Percentiles rank a stretch among this genome's conserved stretches.
phyloP scores from a whole-genome alignment of 1,140 invertebrate genomes.

The Drosophila malerkotliana region DNA sequence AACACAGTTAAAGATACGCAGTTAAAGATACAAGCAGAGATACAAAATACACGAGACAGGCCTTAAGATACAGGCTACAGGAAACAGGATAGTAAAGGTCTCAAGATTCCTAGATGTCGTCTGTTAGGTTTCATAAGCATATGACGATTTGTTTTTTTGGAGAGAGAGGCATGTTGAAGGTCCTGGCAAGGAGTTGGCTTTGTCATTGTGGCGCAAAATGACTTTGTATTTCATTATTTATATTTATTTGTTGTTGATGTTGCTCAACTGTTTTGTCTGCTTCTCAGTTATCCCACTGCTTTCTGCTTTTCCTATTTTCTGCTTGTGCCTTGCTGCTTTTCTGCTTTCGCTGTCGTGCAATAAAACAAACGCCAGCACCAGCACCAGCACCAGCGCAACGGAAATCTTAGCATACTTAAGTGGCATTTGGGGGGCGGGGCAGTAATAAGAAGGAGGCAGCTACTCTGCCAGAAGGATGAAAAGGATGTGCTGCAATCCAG shows the following conservation, averaged over 20 bases:
- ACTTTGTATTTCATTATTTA: slow-evolving; percentile 78
- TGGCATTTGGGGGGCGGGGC: slow-evolving; percentile 30
- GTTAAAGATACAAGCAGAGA: slow-evolving; percentile 6
- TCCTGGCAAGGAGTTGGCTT: slow-evolving; percentile 36
- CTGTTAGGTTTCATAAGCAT: slow-evolving; percentile 21
- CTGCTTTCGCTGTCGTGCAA: slow-evolving; percentile 33
- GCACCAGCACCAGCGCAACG: slow-evolving; percentile 41
- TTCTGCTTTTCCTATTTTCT: neutral
- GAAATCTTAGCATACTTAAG: slow-evolving; percentile 76
- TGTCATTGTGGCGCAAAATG: slow-evolving; percentile 63
- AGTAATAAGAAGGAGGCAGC: neutral
- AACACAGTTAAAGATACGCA: slow-evolving; percentile 9
- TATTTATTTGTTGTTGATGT: slow-evolving; percentile 68
- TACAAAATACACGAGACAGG: slow-evolving; percentile 1
- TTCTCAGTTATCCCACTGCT: neutral
- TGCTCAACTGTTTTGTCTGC: slow-evolving; percentile 4
- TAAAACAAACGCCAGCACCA: slow-evolving; percentile 51
- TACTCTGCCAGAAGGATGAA: neutral
- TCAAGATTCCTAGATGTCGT: neutral
- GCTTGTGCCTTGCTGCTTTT: neutral
- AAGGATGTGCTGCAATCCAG: slow-evolving; percentile 29
- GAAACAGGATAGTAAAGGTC: slow-evolving; percentile 9
- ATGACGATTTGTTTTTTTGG: slow-evolving; percentile 8
- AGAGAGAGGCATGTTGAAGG: neutral
- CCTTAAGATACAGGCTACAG: neutral